Evolutionary conservation across 2,888 invertebrate species (phyloP).

Genomic region (Pterostichus niger): DNA sequence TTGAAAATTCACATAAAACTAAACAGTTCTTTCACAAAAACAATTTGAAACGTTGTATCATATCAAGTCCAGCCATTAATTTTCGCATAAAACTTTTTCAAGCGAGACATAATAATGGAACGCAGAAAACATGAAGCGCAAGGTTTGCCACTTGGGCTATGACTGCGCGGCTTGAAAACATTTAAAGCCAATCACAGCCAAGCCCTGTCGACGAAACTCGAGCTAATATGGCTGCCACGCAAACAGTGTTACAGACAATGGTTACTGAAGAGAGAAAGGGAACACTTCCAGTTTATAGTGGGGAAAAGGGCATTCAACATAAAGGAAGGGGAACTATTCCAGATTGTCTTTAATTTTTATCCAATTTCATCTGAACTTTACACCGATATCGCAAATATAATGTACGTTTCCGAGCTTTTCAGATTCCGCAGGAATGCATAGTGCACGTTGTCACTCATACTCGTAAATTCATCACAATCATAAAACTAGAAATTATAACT

Average conservation of each 20-base stretch:
- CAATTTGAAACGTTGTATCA: conserved; percentile 65
- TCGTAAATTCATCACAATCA: not conserved
- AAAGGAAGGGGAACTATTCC: conserved; percentile 73
- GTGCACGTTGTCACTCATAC: too few relatives aligned
- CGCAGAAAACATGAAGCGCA: conserved; percentile 72
- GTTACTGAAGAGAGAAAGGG: conserved; percentile 76
- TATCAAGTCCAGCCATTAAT: conserved; percentile 72
- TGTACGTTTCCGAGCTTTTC: conserved; percentile 25
- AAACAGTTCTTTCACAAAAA: conserved; percentile 64
- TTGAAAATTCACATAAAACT: conserved; percentile 57
- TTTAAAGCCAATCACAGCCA: conserved; percentile 78
- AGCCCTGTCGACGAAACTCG: conserved; percentile 76
- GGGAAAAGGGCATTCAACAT: conserved; percentile 70
- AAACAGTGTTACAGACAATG: conserved; percentile 74
- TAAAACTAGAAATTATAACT: not conserved
- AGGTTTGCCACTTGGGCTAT: conserved; percentile 73
- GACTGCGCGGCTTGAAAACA: conserved; percentile 76
- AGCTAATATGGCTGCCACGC: conserved; percentile 78
- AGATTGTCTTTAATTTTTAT: conserved; percentile 72
- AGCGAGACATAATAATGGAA: conserved; percentile 72
- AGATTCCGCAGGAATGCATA: not conserved
- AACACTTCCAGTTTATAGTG: conserved; percentile 72
- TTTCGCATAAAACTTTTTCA: conserved; percentile 72
- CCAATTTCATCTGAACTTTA: conserved; percentile 25
- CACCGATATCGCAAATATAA: conserved; percentile 3